Percentiles rank a stretch among this genome's conserved stretches.
Conservation (phyloP, 2,797 vertebrate species). For the Macroramphosus scolopax region DNA sequence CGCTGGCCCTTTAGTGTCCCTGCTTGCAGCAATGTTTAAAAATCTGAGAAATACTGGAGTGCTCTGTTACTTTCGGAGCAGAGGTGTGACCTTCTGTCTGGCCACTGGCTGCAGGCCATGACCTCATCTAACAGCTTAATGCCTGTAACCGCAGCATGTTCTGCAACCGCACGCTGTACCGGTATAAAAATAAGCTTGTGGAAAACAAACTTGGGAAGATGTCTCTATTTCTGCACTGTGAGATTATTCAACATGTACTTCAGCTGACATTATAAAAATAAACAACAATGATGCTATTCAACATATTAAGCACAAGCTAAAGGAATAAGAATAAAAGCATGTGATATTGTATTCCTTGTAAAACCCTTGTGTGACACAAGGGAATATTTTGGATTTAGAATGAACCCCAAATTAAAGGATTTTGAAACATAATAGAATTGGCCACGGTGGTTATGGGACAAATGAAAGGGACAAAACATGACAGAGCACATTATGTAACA, state of each 20-base stretch:
- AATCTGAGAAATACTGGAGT: constrained; percentile 6
- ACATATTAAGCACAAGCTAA: constrained; percentile 11
- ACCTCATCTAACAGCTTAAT: constrained; percentile 42
- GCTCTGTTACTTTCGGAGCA: constrained; percentile 31
- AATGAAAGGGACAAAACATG: constrained; percentile 33
- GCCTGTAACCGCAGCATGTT: constrained; percentile 37
- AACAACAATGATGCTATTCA: constrained; percentile 10
- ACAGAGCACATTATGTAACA: constrained; percentile 26
- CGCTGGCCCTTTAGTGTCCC: neutral
- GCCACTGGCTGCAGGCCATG: constrained; percentile 33
- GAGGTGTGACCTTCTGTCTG: constrained; percentile 54
- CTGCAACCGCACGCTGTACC: constrained; percentile 20
- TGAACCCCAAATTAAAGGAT: constrained; percentile 30
- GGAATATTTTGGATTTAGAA: constrained; percentile 26
- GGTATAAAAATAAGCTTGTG: constrained; percentile 28
- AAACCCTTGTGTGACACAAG: constrained; percentile 21
- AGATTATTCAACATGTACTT: constrained; percentile 28
- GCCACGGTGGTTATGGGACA: constrained; percentile 27
- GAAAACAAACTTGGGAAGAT: constrained; percentile 11
- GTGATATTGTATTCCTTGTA: constrained; percentile 2
- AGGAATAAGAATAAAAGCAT: constrained; percentile 14
- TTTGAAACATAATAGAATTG: constrained; percentile 28
- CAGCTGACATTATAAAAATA: constrained; percentile 18
- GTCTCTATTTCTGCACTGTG: constrained; percentile 23
- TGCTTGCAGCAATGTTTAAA: neutral